phyloP scores from a whole-genome alignment of 2,888 invertebrate species.

The Desoria tigrina region DNA sequence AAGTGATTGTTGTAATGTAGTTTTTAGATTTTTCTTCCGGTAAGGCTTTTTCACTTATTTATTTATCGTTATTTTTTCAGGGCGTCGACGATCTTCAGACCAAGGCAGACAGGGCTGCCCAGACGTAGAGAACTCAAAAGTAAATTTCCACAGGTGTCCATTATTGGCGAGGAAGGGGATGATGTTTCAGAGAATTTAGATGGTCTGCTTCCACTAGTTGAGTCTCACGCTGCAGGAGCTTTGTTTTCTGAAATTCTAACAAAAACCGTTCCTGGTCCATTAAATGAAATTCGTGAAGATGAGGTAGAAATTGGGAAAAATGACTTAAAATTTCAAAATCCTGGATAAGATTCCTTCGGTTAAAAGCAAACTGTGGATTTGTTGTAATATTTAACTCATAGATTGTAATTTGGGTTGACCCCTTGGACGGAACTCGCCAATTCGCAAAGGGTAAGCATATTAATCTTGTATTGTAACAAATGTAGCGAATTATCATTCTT shows the following conservation, averaged over 20 bases:
- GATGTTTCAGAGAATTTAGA: conserved; percentile 56
- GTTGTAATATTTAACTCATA: too few relatives aligned
- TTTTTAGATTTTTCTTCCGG: background rate
- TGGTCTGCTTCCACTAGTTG: conserved; percentile 38
- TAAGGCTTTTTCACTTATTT: background rate
- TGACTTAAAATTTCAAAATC: conserved; percentile 6
- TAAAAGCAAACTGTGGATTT: background rate
- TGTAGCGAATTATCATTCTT: background rate
- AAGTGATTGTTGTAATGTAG: too few relatives aligned
- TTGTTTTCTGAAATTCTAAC: conserved; percentile 70
- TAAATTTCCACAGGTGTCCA: conserved; percentile 78
- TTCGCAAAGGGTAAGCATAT: conserved; percentile 86
- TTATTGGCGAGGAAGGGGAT: conserved; percentile 87
- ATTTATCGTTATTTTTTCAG: conserved; percentile 57
- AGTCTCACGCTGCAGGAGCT: conserved; percentile 59
- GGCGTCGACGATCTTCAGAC: conserved; percentile 95
- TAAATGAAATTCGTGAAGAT: conserved; percentile 64
- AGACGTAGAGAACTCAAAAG: conserved; percentile 80
- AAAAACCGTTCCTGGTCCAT: conserved; percentile 48
- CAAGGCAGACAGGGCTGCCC: conserved; percentile 94
- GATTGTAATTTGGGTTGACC: conserved; percentile 95
- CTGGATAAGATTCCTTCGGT: background rate
- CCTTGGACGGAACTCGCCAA: conserved; percentile 96
- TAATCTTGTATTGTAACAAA: background rate
- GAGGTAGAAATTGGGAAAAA: conserved; percentile 68